Percentiles rank a stretch among this genome's conserved stretches.
Evolutionary conservation across 2,797 vertebrate genomes (phyloP).

Genomic region (Coccyzus lansbergi): DNA sequence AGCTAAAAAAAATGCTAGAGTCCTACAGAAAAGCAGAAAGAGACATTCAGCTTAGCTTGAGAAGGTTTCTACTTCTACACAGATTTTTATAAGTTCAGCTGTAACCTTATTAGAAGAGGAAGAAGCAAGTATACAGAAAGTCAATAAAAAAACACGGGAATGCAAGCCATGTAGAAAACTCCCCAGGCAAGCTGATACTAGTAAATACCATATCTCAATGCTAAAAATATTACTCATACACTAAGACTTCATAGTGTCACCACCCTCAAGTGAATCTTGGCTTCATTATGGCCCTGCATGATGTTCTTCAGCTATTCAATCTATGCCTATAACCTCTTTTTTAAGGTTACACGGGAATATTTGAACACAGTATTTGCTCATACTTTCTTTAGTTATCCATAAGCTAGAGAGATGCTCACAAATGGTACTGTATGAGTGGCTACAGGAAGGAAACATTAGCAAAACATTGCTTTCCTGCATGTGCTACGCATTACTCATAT

Average conservation of each 20-base stretch:
- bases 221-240: background rate
- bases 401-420: accelerated
- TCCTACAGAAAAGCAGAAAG: background rate
- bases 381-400: background rate
- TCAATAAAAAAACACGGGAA: background rate
- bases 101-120: background rate
- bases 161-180: background rate
- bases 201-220: background rate
- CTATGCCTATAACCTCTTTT: background rate
- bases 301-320: background rate
- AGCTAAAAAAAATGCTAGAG: background rate
- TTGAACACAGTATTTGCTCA: background rate
- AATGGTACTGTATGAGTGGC: accelerated
- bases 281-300: background rate
- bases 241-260: background rate
- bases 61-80: background rate
- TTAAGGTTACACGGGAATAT: background rate
- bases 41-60: background rate
- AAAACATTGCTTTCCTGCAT: background rate
- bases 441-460: background rate
- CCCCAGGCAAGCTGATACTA: background rate
- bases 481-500: background rate
- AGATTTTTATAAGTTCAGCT: background rate
- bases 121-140: background rate
- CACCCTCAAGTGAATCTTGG: background rate